phyloP scores from a whole-genome alignment of 2,888 invertebrate species.

The Cheilosia vulpina region DNA sequence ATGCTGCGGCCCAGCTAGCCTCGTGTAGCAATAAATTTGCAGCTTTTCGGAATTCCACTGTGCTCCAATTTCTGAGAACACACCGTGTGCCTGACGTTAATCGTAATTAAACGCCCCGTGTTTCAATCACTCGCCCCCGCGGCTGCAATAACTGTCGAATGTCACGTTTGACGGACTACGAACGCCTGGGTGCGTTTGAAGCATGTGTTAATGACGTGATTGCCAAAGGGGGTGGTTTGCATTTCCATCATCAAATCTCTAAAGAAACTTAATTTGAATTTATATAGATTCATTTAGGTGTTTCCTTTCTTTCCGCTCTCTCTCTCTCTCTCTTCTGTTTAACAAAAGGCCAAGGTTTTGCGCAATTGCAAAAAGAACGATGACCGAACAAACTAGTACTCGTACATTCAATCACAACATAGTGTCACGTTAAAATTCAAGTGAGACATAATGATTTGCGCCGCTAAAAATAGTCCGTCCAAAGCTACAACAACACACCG shows the following conservation, averaged over 20 bases:
- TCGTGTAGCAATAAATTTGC: constrained; percentile 15
- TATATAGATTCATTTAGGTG: neutral
- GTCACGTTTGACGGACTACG: neutral
- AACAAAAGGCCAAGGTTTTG: constrained; percentile 64
- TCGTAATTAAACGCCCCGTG: constrained; percentile 42
- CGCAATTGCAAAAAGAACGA: constrained; percentile 52
- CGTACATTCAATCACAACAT: neutral
- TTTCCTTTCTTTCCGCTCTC: no score
- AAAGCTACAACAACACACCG: constrained; percentile 17
- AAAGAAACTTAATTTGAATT: constrained; percentile 31
- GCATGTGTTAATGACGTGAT: constrained; percentile 1
- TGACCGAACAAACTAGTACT: constrained; percentile 28
- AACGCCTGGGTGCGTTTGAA: constrained; percentile 23
- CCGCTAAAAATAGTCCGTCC: constrained; percentile 51
- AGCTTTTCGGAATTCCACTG: constrained; percentile 26
- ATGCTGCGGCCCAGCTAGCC: neutral
- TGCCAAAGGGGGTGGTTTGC: neutral
- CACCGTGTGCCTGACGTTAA: constrained; percentile 7
- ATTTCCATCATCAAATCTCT: constrained; percentile 15
- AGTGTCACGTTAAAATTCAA: constrained; percentile 61
- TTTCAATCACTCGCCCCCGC: constrained; percentile 8
- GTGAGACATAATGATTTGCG: constrained; percentile 58
- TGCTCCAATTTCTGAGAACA: constrained; percentile 13
- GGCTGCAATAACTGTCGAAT: neutral
- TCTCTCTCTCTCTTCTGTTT: neutral